phyloP scores from a whole-genome alignment of 2,888 invertebrate species.

The Ennomos quercinarius region DNA sequence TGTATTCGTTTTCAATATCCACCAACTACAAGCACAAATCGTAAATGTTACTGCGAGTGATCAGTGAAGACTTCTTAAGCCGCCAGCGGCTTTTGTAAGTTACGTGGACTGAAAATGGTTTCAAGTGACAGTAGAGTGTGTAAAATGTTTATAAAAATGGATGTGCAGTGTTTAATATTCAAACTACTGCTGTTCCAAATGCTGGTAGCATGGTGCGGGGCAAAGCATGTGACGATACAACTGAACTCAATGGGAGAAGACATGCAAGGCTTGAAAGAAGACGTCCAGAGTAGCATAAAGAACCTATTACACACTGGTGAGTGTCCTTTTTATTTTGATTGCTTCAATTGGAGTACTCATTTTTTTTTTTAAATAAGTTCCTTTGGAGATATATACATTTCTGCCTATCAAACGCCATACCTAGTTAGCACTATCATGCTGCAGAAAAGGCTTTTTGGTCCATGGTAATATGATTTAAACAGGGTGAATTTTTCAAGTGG shows the following conservation, averaged over 20 bases:
- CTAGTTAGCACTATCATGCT: no score
- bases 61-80: conserved; percentile 37
- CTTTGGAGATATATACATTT: no score
- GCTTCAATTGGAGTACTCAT: no score
- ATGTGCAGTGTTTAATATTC: conserved; percentile 74
- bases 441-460: no score
- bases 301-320: conserved; percentile 76
- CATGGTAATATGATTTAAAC: no score
- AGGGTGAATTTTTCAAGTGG: no score
- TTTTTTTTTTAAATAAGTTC: no score
- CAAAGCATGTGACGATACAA: conserved; percentile 68
- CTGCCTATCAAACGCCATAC: no score
- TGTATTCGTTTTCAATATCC: conserved; percentile 68
- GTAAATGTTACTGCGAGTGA: conserved; percentile 48
- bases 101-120: conserved; percentile 61
- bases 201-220: conserved; percentile 73
- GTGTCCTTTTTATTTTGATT: conserved; percentile 41
- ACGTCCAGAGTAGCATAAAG: conserved; percentile 73
- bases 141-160: conserved; percentile 63
- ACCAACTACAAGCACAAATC: conserved; percentile 79
- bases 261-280: conserved; percentile 47
- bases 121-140: conserved; percentile 64
- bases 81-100: conserved; percentile 43
- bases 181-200: conserved; percentile 77
- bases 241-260: conserved; percentile 48